phyloP scores from a whole-genome alignment of 2,797 vertebrate species.

The Natrix natrix region DNA sequence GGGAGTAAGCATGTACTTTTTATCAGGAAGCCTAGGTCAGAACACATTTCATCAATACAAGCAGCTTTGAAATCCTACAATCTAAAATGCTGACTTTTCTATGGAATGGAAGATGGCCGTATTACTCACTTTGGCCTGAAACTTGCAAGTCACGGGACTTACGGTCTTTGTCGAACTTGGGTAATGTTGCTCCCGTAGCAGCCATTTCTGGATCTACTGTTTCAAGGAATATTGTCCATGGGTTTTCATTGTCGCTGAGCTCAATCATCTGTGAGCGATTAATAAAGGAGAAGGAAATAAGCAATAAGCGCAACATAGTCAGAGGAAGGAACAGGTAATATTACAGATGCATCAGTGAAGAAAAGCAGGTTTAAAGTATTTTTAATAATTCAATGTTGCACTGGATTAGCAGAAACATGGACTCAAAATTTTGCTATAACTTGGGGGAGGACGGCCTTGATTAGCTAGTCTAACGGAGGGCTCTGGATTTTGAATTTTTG shows the following conservation, averaged over 20 bases:
- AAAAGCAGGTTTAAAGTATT: background rate
- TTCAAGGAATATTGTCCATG: slow-evolving; percentile 99
- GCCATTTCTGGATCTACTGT: slow-evolving; percentile 98
- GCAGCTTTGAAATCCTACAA: background rate
- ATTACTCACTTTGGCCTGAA: too few relatives aligned
- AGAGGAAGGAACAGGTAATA: background rate
- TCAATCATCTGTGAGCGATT: slow-evolving; percentile 88
- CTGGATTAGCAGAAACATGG: background rate
- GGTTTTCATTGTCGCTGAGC: slow-evolving; percentile 98
- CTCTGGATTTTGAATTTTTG: background rate
- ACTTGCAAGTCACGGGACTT: slow-evolving; percentile 66
- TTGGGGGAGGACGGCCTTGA: background rate
- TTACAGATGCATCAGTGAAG: background rate
- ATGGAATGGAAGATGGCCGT: background rate
- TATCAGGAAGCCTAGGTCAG: too few relatives aligned
- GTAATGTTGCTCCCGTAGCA: slow-evolving; percentile 94
- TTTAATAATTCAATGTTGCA: background rate
- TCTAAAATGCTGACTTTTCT: background rate
- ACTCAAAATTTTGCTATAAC: background rate
- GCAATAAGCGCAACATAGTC: background rate
- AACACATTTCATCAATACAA: background rate
- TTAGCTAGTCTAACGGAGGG: background rate
- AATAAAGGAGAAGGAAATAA: background rate
- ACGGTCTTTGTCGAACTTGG: slow-evolving; percentile 99
- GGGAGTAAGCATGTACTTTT: too few relatives aligned